Evolutionary conservation across 2,797 vertebrate species (phyloP).

Genomic region (Paratrypauchen microcephalus): DNA sequence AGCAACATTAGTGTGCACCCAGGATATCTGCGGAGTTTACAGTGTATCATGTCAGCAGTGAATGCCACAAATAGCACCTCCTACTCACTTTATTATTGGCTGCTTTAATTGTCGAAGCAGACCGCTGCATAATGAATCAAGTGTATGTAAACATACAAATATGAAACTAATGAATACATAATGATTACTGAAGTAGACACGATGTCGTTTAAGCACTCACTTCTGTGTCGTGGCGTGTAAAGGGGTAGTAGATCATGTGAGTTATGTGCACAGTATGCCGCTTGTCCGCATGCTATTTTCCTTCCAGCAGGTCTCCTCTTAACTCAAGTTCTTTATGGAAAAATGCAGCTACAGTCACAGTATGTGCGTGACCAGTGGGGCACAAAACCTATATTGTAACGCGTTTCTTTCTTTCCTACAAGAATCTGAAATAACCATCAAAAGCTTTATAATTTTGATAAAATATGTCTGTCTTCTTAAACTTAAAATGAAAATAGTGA

Average conservation of each 20-base stretch:
- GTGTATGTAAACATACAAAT: neutral
- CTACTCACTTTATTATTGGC: conserved; percentile 35
- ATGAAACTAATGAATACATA: neutral
- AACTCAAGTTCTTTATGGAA: conserved; percentile 1
- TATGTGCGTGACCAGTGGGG: neutral
- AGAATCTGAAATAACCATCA: too few species aligned
- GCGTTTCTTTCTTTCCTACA: too few species aligned
- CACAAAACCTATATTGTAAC: neutral
- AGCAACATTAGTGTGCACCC: neutral
- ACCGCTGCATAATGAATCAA: conserved; percentile 9
- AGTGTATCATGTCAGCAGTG: conserved; percentile 25
- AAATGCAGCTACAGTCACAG: conserved; percentile 6
- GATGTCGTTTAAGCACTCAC: neutral
- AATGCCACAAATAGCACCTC: conserved; percentile 31
- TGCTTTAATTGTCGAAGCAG: conserved; percentile 8
- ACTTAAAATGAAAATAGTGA: too few species aligned
- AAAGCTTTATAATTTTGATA: too few species aligned
- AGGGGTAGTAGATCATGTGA: conserved; percentile 24
- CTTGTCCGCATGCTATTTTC: conserved; percentile 14
- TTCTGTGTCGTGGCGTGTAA: neutral
- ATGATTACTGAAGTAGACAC: neutral
- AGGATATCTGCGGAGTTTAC: conserved; percentile 11
- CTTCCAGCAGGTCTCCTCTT: conserved; percentile 8
- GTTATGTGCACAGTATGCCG: conserved; percentile 14
- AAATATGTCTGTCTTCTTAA: too few species aligned